Conservation (phyloP, 2,888 invertebrate genomes). For the Eumacrocentrus americanus region DNA sequence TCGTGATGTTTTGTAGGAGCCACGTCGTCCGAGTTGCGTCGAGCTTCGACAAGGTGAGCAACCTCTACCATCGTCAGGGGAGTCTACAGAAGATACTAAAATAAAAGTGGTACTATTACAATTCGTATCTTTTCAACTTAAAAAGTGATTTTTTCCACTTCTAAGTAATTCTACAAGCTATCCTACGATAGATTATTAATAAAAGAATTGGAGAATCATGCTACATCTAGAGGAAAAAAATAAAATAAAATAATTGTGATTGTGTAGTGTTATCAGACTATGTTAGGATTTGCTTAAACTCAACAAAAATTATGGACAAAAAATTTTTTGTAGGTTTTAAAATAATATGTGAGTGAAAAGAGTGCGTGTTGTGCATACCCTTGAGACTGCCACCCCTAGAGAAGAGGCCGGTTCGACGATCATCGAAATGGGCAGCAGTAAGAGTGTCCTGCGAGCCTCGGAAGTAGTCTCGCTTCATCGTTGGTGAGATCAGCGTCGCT, state of each 20-base stretch:
- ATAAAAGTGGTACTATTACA: slow-evolving; percentile 52
- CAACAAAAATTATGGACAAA: background rate
- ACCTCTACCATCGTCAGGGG: slow-evolving; percentile 78
- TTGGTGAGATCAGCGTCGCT: slow-evolving; percentile 65
- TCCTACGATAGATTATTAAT: slow-evolving; percentile 40
- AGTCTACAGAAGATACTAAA: slow-evolving; percentile 66
- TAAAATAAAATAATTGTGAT: background rate
- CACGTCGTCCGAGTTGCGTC: slow-evolving; percentile 75
- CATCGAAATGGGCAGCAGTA: slow-evolving; percentile 68
- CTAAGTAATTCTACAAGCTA: slow-evolving; percentile 42
- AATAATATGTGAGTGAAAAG: slow-evolving; percentile 38
- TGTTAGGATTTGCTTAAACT: background rate
- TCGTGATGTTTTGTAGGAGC: slow-evolving; percentile 87
- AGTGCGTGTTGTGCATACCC: slow-evolving; percentile 60
- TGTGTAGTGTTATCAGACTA: background rate
- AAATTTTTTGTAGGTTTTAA: too few relatives aligned
- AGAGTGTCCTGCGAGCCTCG: slow-evolving; percentile 91
- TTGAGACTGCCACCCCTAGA: slow-evolving; percentile 73
- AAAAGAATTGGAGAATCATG: slow-evolving; percentile 33
- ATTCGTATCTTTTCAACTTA: slow-evolving; percentile 25
- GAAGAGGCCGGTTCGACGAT: slow-evolving; percentile 67
- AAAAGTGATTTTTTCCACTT: slow-evolving; percentile 2
- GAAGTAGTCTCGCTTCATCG: slow-evolving; percentile 89
- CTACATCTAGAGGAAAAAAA: slow-evolving; percentile 31
- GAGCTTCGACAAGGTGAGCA: slow-evolving; percentile 74